A percentile compares a stretch with the other conserved stretches of the same genome.
These are phyloP conservation scores for Hypolimnas misippus DNA, from an alignment of 2,888 invertebrate genomes.

Conservation along the genomic window DNA sequence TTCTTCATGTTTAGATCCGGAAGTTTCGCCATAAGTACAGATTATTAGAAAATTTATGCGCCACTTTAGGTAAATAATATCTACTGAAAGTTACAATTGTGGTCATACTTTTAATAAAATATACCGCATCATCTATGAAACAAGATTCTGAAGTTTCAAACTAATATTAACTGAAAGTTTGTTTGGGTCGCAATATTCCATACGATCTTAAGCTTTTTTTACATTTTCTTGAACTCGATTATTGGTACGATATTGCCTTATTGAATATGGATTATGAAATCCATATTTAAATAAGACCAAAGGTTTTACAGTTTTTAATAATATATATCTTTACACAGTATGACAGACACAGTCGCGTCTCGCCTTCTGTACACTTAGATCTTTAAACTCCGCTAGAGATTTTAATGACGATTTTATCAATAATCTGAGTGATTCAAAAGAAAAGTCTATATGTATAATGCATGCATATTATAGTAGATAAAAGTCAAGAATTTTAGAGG, in stretches of 20 bases:
- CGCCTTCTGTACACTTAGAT: too few relatives aligned
- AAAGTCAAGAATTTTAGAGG: too few relatives aligned
- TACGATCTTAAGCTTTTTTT: slow-evolving; percentile 9
- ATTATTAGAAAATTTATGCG: background rate
- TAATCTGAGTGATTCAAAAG: too few relatives aligned
- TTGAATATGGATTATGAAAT: background rate
- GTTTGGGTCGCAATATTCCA: slow-evolving; percentile 17
- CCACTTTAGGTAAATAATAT: background rate
- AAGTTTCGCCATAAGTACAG: background rate
- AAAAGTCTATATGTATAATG: too few relatives aligned
- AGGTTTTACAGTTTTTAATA: too few relatives aligned
- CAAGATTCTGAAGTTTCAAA: slow-evolving; percentile 14
- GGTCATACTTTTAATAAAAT: slow-evolving; percentile 1
- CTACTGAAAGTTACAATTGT: slow-evolving; percentile 2
- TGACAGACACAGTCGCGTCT: too few relatives aligned
- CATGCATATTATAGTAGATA: too few relatives aligned
- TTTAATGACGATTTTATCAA: too few relatives aligned
- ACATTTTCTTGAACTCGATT: background rate
- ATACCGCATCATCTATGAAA: background rate
- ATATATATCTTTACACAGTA: too few relatives aligned
- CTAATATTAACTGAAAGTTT: slow-evolving; percentile 18
- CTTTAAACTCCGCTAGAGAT: too few relatives aligned
- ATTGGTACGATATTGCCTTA: background rate
- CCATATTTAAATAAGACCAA: too few relatives aligned
- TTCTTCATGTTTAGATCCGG: too few relatives aligned